Base-by-base conservation (phyloP, 2,797 vertebrate genomes). In the Dallia pectoralis region DNA sequence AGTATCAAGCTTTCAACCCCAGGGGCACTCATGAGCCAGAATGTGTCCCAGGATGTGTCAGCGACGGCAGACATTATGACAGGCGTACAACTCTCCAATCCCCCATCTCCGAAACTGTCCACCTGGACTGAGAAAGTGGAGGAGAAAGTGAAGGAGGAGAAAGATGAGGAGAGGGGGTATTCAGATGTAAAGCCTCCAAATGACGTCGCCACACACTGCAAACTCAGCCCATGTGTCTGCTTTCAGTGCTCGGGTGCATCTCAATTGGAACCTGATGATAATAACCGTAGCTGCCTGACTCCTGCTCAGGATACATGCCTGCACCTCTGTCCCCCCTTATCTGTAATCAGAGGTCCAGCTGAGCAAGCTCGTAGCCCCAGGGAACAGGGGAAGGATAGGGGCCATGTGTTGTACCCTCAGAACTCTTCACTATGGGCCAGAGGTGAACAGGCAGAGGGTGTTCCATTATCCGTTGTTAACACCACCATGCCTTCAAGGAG, bases 371-470 rank as follows among this genome's bases (percentile, higher is more conserved):
- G 27, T 12, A 12, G 18, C 62, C 62, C 62, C 62, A 64, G 36
- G 40, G 66, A n/a, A 67, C n/a, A 48, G 22, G n/a, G 66, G 66
- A 44, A 48, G 40, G 40, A 67, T 32, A 40, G 30, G 30, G 32
- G 33, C 19, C 32, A 22, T 19, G 64, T n/a, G 64, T 8, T n/a
- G 18, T 19, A 33, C 30, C 30, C 30, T 30, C 30, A 16, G 30
- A 18, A 18, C 62, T 33, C 27, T 32, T 33, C 62, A 64, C 30
- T 19, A 30, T 16, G 16, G 30, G 62, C 15, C 62, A 64, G 30
- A 16, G 62, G 62, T 64, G 27, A 64, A 19, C 62, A 30, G 64
- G 12, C 8, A 33, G 64, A 66, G 33, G 33, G 33, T 33, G 32
- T 19, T 36, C 32, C 64, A 29, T 40, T 25, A 12, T 27, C 36